These are phyloP conservation scores for Cephalopterus ornatus DNA, from an alignment of 2,113 vertebrate species.

Conservation along the genomic window DNA sequence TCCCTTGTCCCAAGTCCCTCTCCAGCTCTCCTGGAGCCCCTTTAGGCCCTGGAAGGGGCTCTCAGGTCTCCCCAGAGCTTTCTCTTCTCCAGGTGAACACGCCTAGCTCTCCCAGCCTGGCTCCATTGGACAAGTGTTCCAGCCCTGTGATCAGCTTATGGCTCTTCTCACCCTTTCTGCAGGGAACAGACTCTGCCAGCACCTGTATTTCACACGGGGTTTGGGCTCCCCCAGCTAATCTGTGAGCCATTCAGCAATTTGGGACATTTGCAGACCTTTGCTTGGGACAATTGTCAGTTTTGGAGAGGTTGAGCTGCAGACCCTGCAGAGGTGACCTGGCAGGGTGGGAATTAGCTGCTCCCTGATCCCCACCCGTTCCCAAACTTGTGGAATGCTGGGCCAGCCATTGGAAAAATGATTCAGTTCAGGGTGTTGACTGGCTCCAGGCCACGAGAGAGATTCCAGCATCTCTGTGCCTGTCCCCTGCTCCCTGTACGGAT, in stretches of 20 bases:
- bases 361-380: not conserved
- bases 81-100: not conserved
- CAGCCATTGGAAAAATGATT: not conserved
- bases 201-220: not conserved
- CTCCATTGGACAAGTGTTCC: not conserved
- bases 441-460: not conserved
- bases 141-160: not conserved
- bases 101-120: not conserved
- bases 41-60: not conserved
- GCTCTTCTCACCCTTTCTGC: not conserved
- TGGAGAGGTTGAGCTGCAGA: not conserved
- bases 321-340: accelerated
- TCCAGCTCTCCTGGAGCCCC: not conserved
- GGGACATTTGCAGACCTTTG: not conserved
- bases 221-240: not conserved
- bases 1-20: not conserved
- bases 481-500: accelerated
- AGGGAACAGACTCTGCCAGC: not conserved
- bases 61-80: not conserved
- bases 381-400: not conserved
- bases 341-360: not conserved
- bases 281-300: not conserved
- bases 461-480: not conserved
- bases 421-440: not conserved
- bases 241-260: not conserved